Evolutionary conservation across 1,140 invertebrate genomes (phyloP).

Genomic region (Melipona quadrifasciata): DNA sequence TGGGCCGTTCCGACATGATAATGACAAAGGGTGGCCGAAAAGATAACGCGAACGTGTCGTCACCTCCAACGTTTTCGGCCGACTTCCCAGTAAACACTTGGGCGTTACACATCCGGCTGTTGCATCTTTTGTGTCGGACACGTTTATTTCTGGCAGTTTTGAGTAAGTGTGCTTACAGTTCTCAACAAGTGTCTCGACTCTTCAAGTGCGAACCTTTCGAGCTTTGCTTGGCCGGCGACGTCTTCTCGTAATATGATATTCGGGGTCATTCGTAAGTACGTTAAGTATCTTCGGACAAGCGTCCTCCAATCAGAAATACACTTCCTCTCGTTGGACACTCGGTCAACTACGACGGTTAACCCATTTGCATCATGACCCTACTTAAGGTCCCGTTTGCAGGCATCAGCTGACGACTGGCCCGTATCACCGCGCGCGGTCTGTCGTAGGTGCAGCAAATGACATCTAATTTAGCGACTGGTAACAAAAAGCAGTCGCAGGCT

Average conservation of each 20-base stretch:
- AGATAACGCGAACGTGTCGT: slow-evolving; percentile 58
- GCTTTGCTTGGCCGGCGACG: not conserved
- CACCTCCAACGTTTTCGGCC: slow-evolving; percentile 33
- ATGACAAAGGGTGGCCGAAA: slow-evolving; percentile 52
- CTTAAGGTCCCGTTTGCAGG: too few species aligned
- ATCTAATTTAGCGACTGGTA: too few species aligned
- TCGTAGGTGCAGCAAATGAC: too few species aligned
- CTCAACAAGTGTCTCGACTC: too few species aligned
- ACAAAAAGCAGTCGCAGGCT: too few species aligned
- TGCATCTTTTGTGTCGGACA: not conserved
- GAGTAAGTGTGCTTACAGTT: not conserved
- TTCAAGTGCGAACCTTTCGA: not conserved
- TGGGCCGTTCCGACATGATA: slow-evolving; percentile 39
- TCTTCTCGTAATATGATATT: slow-evolving; percentile 15
- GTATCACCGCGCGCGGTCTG: too few species aligned
- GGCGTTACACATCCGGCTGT: slow-evolving; percentile 31
- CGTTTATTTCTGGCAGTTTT: not conserved
- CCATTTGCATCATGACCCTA: too few species aligned
- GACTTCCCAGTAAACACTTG: slow-evolving; percentile 51
- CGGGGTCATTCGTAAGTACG: slow-evolving; percentile 40
- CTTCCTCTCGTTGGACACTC: not conserved
- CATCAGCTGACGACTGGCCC: too few species aligned
- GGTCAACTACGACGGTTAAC: not conserved
- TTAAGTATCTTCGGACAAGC: not conserved
- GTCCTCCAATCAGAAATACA: not conserved